Conservation (phyloP, 2,888 invertebrate genomes). For the Dusona sp. region DNA sequence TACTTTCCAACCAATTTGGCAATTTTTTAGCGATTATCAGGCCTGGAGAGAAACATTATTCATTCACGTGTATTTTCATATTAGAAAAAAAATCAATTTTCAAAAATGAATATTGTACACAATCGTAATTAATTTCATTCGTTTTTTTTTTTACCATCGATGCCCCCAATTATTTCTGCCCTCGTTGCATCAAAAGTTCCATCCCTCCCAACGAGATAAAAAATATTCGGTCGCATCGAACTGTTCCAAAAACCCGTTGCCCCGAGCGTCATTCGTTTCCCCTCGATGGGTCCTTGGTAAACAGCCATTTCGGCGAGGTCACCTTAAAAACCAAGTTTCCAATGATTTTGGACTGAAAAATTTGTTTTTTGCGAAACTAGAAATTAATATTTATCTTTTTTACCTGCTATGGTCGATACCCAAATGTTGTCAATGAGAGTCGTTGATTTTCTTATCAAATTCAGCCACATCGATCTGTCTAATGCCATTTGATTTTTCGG, state of each 20-base stretch:
- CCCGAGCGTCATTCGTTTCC: conserved; percentile 85
- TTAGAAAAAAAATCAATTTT: too few relatives aligned
- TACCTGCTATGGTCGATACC: conserved; percentile 88
- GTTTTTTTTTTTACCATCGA: conserved; percentile 87
- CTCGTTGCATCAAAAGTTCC: conserved; percentile 88
- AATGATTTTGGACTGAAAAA: not conserved
- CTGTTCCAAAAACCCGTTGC: conserved; percentile 89
- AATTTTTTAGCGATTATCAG: conserved; percentile 86
- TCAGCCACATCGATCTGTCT: conserved; percentile 76
- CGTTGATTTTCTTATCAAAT: conserved; percentile 70
- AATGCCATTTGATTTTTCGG: conserved; percentile 73
- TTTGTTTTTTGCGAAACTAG: too few relatives aligned
- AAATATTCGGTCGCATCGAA: conserved; percentile 86
- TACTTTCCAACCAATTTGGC: conserved; percentile 85
- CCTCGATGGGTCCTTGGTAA: conserved; percentile 87
- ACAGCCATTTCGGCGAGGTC: conserved; percentile 89
- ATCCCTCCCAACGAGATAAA: conserved; percentile 86
- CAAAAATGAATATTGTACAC: not conserved
- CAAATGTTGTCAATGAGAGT: conserved; percentile 86
- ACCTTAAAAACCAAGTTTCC: conserved; percentile 83
- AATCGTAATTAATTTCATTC: not conserved
- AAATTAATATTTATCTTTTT: conserved; percentile 30
- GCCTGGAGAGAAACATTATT: conserved; percentile 81
- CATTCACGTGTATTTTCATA: not conserved
- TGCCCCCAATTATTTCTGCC: conserved; percentile 89